Percentiles rank a stretch among this genome's conserved stretches.
Conservation (phyloP, 2,797 vertebrate species). For the Sebastiscus albofasciatus region DNA sequence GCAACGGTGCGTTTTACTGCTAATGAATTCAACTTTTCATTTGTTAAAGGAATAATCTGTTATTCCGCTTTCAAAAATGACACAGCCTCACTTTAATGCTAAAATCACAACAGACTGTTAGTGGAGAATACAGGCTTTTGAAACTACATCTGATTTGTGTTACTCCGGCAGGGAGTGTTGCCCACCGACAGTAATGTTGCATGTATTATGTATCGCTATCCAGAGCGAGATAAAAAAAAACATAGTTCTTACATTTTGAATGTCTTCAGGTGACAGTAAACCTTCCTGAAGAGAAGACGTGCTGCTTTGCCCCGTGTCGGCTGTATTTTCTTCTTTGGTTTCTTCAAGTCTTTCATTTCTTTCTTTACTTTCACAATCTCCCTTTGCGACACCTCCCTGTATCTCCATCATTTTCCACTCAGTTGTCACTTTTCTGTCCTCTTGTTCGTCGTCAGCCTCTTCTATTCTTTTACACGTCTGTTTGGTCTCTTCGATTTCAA, state of each 20-base stretch:
- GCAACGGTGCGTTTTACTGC: not conserved
- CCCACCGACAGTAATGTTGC: not conserved
- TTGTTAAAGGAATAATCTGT: not conserved
- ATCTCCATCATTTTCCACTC: not conserved
- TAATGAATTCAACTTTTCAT: not conserved
- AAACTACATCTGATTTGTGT: not conserved
- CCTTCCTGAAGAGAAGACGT: conserved; percentile 29
- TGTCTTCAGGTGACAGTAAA: conserved; percentile 74
- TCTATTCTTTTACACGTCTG: not conserved
- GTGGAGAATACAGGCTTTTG: not conserved
- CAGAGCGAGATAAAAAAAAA: not conserved
- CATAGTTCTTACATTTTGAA: conserved; percentile 69
- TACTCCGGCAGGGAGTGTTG: not conserved
- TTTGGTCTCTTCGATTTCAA: not conserved
- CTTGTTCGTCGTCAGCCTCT: not conserved
- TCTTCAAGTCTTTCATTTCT: not conserved
- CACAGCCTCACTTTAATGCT: not conserved
- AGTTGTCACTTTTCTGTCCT: not conserved
- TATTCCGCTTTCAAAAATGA: not conserved
- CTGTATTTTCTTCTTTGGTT: not conserved
- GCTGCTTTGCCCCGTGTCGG: conserved; percentile 22
- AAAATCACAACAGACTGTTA: not conserved
- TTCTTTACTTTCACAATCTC: not conserved
- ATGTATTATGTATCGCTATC: not conserved
- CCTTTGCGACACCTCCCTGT: not conserved